phyloP scores from a whole-genome alignment of 2,113 vertebrate species.

The Phocoena phocoena region DNA sequence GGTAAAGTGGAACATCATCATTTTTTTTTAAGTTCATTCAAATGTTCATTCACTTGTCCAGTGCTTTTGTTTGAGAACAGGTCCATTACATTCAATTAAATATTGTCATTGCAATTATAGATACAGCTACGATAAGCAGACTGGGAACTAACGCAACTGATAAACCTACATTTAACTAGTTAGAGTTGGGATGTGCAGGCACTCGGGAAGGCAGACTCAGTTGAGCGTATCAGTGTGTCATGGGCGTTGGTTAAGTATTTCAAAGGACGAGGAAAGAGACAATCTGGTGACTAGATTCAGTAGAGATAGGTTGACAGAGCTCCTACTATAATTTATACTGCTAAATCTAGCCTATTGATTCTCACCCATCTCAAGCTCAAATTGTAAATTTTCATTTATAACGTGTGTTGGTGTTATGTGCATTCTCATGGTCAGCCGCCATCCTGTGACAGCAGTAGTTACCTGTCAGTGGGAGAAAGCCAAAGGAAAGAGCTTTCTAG shows the following conservation, averaged over 20 bases:
- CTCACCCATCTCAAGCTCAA: background rate
- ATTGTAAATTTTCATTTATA: accelerated
- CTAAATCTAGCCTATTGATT: accelerated
- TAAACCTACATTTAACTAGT: background rate
- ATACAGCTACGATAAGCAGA: no score
- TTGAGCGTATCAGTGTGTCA: accelerated
- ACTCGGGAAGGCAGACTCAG: background rate
- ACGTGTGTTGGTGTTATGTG: background rate
- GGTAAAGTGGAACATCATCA: background rate
- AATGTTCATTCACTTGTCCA: background rate
- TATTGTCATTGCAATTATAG: background rate
- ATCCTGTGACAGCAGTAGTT: no score
- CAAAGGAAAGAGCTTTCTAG: background rate
- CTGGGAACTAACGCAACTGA: background rate
- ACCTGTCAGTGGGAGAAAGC: background rate
- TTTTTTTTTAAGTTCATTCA: background rate
- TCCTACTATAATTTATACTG: background rate
- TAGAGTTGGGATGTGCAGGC: background rate
- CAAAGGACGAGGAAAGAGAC: background rate
- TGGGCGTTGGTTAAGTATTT: accelerated
- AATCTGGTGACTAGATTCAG: accelerated
- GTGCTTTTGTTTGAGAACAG: background rate
- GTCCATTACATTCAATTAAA: background rate
- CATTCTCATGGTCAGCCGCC: background rate
- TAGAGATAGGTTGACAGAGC: accelerated